phyloP scores from a whole-genome alignment of 2,797 vertebrate species.

The Pantherophis alleghaniensis region DNA sequence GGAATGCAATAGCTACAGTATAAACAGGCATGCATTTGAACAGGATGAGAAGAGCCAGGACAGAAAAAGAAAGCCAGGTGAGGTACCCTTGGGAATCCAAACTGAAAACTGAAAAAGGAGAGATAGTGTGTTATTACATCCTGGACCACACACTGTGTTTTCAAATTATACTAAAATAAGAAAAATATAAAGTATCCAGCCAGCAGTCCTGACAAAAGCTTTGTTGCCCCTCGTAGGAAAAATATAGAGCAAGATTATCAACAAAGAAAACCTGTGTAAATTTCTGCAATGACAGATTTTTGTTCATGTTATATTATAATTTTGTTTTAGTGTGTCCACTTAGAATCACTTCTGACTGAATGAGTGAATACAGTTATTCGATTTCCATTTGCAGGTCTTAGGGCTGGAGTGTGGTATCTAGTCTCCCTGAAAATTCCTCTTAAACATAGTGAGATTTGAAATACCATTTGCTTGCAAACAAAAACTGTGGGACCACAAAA shows the following conservation, averaged over 20 bases:
- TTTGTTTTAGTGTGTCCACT: background rate
- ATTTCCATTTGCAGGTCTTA: background rate
- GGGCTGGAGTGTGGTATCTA: background rate
- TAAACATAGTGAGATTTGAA: background rate
- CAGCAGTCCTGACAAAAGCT: conserved; percentile 11
- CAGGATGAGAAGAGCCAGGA: conserved; percentile 29
- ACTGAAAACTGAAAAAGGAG: conserved; percentile 27
- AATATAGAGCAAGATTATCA: conserved; percentile 15
- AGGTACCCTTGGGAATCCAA: conserved; percentile 25
- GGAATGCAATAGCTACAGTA: conserved; percentile 44
- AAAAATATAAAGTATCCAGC: background rate
- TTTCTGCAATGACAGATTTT: background rate
- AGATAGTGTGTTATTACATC: conserved; percentile 15
- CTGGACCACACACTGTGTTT: conserved; percentile 30
- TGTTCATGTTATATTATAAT: background rate
- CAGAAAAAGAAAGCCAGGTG: conserved; percentile 12
- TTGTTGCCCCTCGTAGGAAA: background rate
- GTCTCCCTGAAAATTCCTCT: background rate
- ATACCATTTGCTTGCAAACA: background rate
- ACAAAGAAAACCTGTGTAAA: conserved; percentile 27
- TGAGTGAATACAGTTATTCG: background rate
- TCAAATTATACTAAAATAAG: conserved; percentile 18
- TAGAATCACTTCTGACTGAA: background rate
- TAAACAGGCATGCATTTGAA: conserved; percentile 41
- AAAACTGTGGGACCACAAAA: background rate